Evolutionary conservation across 2,797 vertebrate genomes (phyloP), one percentile per base, ranked within the genome.

Genomic region (Rousettus madagascariensis): DNA sequence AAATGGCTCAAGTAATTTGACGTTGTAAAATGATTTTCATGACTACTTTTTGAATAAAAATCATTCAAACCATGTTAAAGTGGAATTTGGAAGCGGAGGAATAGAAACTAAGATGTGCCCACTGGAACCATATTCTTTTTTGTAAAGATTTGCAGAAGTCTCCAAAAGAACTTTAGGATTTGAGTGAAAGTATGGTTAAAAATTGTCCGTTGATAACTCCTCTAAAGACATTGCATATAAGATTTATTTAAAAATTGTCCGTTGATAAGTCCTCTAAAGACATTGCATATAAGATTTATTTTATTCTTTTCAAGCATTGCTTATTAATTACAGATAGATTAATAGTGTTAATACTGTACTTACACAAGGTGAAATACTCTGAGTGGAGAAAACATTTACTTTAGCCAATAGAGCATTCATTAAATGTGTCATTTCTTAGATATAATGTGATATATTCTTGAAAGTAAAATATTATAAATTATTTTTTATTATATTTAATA

Each of bases 61-160:
- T 89, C 89, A 69, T 72, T 13, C 71, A 90, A 51, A n/a, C 57
- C 33, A 17, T 57, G 20, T 79, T 65, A 72, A 90, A 49, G 80
- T 93, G 79, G 49, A 49, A 72, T 85, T 85, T 85, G 61, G 49
- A 85, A 90, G 20, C 41, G 24, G 49, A 78, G 61, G 71, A 66
- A 13, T 93, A 85, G 55, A 90, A 93, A 66, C n/a, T 85, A 85
- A 93, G 41, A 38, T 90, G 65, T 72, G 66, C n/a, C 55, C 53
- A 20, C 46, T 72, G 65, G n/a, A 71, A 15, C 63, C 53, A n/a
- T 53, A 69, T 22, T 94, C 86, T 85, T 53, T 85, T 84, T 78
- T 68, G 43, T 90, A 79, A 85, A 77, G 63, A 78, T 86, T 94
- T 46, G 22, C 36, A 49, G 36, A 85, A 57, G 20, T 93, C 49